Evolutionary conservation across 2,888 invertebrate species (phyloP).

Genomic region (Rhingia campestris): DNA sequence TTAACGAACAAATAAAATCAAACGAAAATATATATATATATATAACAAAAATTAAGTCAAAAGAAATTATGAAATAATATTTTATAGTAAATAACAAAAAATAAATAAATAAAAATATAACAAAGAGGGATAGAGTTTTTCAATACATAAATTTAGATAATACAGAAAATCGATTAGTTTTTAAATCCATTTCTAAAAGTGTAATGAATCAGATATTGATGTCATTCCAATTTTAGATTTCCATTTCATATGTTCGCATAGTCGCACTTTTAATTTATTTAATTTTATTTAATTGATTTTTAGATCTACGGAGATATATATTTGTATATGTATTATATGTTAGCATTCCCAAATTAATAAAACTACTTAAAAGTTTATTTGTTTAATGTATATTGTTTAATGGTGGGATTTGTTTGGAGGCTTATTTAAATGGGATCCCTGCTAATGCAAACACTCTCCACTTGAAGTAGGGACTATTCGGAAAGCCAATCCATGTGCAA

Average conservation of each 20-base stretch:
- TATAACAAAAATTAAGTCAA: slow-evolving; percentile 54
- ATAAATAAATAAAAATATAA: slow-evolving; percentile 53
- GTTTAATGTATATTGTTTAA: slow-evolving; percentile 53
- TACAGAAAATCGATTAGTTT: slow-evolving; percentile 81
- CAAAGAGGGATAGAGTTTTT: slow-evolving; percentile 60
- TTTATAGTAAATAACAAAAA: slow-evolving; percentile 52
- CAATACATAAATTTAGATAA: slow-evolving; percentile 67
- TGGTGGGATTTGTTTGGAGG: slow-evolving; percentile 52
- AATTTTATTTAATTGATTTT: slow-evolving; percentile 35
- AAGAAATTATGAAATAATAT: slow-evolving; percentile 58
- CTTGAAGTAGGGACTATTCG: slow-evolving; percentile 19
- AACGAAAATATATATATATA: slow-evolving; percentile 54
- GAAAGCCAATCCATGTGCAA: slow-evolving; percentile 7
- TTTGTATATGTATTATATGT: slow-evolving; percentile 10
- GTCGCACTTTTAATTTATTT: slow-evolving; percentile 42
- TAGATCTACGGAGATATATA: slow-evolving; percentile 47
- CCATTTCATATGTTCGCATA: slow-evolving; percentile 55
- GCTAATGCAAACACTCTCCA: slow-evolving; percentile 15
- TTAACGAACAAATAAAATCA: slow-evolving; percentile 8
- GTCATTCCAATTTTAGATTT: slow-evolving; percentile 69
- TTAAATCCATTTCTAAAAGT: slow-evolving; percentile 79
- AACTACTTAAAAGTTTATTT: slow-evolving; percentile 38
- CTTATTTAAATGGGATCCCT: slow-evolving; percentile 1
- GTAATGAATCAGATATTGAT: slow-evolving; percentile 66
- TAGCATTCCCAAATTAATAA: slow-evolving; percentile 70